Evolutionary conservation across 2,888 invertebrate species (phyloP).

Genomic region (Fragum fragum): DNA sequence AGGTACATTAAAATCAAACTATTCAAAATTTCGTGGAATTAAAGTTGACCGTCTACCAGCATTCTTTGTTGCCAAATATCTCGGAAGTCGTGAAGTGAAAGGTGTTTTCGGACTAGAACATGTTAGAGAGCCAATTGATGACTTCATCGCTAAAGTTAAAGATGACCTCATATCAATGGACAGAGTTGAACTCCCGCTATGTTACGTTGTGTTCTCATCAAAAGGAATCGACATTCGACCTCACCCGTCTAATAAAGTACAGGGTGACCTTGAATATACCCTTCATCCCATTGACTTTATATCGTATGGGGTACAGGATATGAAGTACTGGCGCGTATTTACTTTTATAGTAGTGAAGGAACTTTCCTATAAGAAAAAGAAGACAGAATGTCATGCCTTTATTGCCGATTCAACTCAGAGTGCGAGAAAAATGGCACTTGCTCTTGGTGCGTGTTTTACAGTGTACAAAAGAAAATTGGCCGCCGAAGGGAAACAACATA

Average conservation of each 20-base stretch:
- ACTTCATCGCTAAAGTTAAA: conserved; percentile 80
- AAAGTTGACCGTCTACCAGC: conserved; percentile 85
- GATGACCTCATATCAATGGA: conserved; percentile 74
- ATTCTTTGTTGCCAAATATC: conserved; percentile 85
- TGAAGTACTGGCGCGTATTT: conserved; percentile 85
- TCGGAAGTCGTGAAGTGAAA: conserved; percentile 81
- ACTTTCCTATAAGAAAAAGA: conserved; percentile 78
- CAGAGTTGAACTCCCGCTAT: conserved; percentile 82
- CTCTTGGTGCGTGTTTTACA: conserved; percentile 79
- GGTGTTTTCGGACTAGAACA: conserved; percentile 84
- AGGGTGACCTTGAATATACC: conserved; percentile 69
- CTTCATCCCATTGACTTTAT: conserved; percentile 85
- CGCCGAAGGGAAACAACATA: conserved; percentile 75
- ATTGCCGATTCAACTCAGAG: conserved; percentile 82
- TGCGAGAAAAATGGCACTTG: conserved; percentile 81
- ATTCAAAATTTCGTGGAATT: conserved; percentile 78
- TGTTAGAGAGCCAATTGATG: conserved; percentile 84
- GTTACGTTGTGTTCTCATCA: conserved; percentile 82
- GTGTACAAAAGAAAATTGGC: conserved; percentile 77
- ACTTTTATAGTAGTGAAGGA: conserved; percentile 85
- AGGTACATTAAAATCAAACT: conserved; percentile 44
- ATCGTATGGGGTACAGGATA: conserved; percentile 86
- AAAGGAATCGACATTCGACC: conserved; percentile 82
- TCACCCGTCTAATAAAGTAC: conserved; percentile 80
- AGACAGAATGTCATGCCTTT: conserved; percentile 84